phyloP scores from a whole-genome alignment of 2,797 vertebrate genomes.

The Lepilemur septentrionalis region DNA sequence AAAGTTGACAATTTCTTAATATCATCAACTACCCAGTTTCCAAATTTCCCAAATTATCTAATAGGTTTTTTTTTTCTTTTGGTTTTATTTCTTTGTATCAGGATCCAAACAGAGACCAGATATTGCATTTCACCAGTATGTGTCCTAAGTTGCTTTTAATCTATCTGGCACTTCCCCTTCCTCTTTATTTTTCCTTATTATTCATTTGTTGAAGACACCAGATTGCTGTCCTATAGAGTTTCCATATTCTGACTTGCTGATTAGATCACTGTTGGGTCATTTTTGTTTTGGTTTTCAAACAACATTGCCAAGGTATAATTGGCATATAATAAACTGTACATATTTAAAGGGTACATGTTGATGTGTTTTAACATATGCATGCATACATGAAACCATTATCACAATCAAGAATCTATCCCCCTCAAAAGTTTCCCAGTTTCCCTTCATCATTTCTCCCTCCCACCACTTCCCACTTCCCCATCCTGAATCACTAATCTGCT shows the following conservation, averaged over 20 bases:
- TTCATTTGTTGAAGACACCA: neutral
- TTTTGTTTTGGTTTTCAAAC: neutral
- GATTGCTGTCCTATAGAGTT: neutral
- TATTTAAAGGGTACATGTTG: neutral
- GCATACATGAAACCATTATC: neutral
- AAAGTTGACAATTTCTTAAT: neutral
- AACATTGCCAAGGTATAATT: neutral
- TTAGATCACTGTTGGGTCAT: neutral
- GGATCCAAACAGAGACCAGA: neutral
- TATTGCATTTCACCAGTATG: neutral
- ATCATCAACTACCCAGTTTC: neutral
- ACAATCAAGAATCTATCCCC: neutral
- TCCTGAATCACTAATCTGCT: neutral
- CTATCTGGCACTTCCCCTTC: neutral
- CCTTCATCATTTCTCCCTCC: neutral
- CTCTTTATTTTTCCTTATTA: neutral
- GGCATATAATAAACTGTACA: neutral
- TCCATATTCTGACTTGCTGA: neutral
- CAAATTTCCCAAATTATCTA: neutral
- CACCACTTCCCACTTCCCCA: neutral
- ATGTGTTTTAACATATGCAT: neutral
- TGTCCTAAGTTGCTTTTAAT: neutral
- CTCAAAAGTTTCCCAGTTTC: neutral
- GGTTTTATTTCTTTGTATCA: neutral
- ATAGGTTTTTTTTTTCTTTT: neutral